A percentile compares a stretch with the other conserved stretches of the same genome.
Conservation (phyloP, 2,888 invertebrate species). For the Caenorhabditis sp. region DNA sequence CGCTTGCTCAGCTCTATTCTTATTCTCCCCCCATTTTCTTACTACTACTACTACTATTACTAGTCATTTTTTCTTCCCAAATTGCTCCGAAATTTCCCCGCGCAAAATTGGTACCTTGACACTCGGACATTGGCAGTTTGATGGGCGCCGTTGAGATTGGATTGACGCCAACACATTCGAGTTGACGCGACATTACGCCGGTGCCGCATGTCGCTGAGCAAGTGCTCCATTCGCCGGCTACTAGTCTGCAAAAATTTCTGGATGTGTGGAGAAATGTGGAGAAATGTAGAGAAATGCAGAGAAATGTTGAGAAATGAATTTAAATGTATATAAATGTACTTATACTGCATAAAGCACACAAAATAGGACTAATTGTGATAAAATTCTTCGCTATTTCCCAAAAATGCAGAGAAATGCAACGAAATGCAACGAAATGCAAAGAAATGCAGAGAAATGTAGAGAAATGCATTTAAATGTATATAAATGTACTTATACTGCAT, state of each 20-base stretch:
- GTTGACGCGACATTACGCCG: constrained; percentile 54
- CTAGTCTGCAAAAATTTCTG: constrained; percentile 40
- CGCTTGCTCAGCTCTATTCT: neutral
- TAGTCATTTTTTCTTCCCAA: neutral
- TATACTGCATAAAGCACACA: too few relatives aligned
- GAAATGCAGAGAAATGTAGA: too few relatives aligned
- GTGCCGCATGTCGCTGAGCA: constrained; percentile 60
- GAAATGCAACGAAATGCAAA: too few relatives aligned
- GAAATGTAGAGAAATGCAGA: too few relatives aligned
- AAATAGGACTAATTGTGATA: too few relatives aligned
- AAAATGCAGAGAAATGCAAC: too few relatives aligned
- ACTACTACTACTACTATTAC: neutral
- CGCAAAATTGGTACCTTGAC: constrained; percentile 52
- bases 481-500: too few relatives aligned
- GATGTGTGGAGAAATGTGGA: too few relatives aligned
- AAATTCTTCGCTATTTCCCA: too few relatives aligned
- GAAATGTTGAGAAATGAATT: too few relatives aligned
- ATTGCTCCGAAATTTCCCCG: neutral
- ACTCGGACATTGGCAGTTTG: constrained; percentile 69
- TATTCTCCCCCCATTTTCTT: neutral
- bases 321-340: too few relatives aligned
- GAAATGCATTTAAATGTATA: too few relatives aligned
- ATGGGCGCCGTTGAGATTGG: constrained; percentile 61
- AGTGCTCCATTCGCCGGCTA: constrained; percentile 51
- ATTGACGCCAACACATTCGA: constrained; percentile 64